These are phyloP conservation scores for Sula dactylatra DNA, from an alignment of 2,113 vertebrate species.

Conservation along the genomic window DNA sequence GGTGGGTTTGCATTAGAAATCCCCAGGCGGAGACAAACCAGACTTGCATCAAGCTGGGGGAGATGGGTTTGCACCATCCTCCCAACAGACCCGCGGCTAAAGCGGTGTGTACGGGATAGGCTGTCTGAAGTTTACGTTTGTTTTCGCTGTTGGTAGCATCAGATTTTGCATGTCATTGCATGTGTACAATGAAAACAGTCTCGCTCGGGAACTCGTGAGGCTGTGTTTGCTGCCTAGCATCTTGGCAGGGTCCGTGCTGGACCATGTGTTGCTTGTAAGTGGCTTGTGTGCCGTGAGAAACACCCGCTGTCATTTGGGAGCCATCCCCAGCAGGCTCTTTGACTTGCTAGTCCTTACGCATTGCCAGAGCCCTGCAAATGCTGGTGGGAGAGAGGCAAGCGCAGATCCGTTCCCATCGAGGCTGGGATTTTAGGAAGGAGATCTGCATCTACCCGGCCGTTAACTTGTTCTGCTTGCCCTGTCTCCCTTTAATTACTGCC, in stretches of 20 bases:
- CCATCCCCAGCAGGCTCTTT: neutral
- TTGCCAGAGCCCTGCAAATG: neutral
- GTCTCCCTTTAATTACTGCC: neutral
- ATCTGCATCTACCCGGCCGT: neutral
- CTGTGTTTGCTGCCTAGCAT: neutral
- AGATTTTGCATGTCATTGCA: neutral
- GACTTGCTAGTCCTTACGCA: rapidly evolving
- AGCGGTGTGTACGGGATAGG: neutral
- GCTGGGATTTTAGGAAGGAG: neutral
- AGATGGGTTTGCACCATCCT: neutral
- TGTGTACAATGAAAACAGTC: rapidly evolving
- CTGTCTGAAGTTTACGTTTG: neutral
- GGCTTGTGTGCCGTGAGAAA: neutral
- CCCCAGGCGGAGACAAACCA: neutral
- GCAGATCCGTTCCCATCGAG: rapidly evolving
- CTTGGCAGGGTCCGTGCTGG: neutral
- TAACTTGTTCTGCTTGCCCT: neutral
- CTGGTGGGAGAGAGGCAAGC: neutral
- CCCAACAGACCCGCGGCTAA: rapidly evolving
- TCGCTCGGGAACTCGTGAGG: neutral
- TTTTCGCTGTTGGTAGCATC: neutral
- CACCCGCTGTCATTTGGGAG: neutral
- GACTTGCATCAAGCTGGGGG: neutral
- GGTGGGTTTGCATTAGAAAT: neutral
- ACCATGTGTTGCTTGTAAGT: neutral